Conservation (phyloP, 92 coral and sea anemone genomes). For the Anthopleura xanthogrammica region DNA sequence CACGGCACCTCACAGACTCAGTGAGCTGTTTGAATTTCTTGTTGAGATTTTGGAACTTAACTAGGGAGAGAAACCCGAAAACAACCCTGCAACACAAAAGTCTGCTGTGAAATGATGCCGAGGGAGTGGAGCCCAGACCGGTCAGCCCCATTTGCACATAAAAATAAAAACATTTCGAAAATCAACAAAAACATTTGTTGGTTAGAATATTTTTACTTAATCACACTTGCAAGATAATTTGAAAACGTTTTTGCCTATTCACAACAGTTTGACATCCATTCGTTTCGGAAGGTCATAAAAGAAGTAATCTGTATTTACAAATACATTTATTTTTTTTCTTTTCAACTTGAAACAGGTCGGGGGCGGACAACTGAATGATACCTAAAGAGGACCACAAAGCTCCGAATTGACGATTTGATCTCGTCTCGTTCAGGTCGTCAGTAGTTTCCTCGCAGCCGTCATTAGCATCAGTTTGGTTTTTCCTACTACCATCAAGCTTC, state of each 20-base stretch:
- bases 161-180: too few species aligned
- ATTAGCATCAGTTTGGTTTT: too few species aligned
- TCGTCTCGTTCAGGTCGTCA: background rate
- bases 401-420: background rate
- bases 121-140: too few species aligned
- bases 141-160: too few species aligned
- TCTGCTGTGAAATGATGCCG: too few species aligned
- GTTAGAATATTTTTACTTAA: background rate
- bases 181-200: background rate
- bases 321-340: background rate
- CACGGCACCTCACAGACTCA: too few species aligned
- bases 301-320: constrained; percentile 12
- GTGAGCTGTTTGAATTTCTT: too few species aligned
- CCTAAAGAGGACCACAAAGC: background rate
- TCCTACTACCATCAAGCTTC: too few species aligned
- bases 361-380: background rate
- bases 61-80: too few species aligned
- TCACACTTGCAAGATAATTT: constrained; percentile 9
- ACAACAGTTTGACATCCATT: background rate
- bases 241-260: constrained; percentile 1
- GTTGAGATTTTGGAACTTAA: too few species aligned
- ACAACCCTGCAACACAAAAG: too few species aligned
- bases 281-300: background rate
- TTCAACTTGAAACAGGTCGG: background rate
- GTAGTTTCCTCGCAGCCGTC: too few species aligned